Evolutionary conservation across 1,140 invertebrate species (phyloP).

Genomic region (Drosophila tropicalis): DNA sequence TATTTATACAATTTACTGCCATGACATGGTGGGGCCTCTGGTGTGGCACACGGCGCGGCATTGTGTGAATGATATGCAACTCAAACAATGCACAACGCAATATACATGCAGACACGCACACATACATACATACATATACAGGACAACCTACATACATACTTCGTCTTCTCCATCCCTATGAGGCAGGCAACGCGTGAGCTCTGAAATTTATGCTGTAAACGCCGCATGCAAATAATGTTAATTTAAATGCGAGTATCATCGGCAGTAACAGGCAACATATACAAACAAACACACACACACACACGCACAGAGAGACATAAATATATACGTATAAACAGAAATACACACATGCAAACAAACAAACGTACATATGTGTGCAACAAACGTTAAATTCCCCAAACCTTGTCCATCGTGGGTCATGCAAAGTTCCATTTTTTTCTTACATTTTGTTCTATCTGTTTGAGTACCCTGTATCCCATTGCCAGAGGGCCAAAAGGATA

Average conservation of each 20-base stretch:
- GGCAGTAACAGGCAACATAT: conserved; percentile 46
- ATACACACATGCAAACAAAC: background rate
- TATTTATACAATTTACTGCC: conserved; percentile 59
- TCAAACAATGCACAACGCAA: conserved; percentile 41
- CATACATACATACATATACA: background rate
- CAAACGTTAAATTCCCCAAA: conserved; percentile 37
- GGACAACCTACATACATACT: background rate
- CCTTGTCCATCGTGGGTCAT: conserved; percentile 24
- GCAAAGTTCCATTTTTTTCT: background rate
- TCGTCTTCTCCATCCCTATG: background rate
- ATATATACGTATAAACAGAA: too few relatives aligned
- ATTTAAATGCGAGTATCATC: conserved; percentile 80
- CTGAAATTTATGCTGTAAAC: conserved; percentile 75
- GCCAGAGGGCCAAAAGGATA: background rate
- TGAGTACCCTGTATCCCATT: background rate
- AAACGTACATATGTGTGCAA: conserved; percentile 12
- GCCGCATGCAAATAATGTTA: conserved; percentile 80
- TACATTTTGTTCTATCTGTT: background rate
- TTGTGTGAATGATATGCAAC: conserved; percentile 59
- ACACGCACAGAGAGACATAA: background rate
- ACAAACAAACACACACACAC: conserved; percentile 28
- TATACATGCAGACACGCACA: background rate
- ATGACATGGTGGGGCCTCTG: conserved; percentile 44
- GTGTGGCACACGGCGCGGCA: conserved; percentile 3
- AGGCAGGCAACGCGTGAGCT: conserved; percentile 29